A percentile compares a stretch with the other conserved stretches of the same genome.
These are phyloP conservation scores for Ichneumoninae sp. DNA, from an alignment of 2,888 invertebrate genomes.

Conservation along the genomic window DNA sequence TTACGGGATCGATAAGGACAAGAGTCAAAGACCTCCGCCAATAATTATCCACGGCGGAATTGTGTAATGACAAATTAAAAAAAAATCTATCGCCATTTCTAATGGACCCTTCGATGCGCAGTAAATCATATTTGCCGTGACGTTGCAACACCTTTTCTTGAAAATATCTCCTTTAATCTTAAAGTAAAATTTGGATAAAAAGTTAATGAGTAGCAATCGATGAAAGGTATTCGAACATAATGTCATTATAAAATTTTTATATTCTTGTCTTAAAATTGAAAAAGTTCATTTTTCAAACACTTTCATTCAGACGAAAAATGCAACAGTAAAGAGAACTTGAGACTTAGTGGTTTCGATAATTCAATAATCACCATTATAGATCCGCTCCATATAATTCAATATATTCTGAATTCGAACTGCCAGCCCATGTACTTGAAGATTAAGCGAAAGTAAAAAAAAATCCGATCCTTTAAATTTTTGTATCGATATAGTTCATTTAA, in stretches of 20 bases:
- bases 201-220: background rate
- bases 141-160: background rate
- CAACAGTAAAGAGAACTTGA: background rate
- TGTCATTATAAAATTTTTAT: background rate
- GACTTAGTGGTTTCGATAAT: background rate
- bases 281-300: background rate
- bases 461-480: background rate
- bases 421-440: background rate
- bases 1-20: conserved; percentile 59
- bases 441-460: background rate
- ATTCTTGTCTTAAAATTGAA: background rate
- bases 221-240: background rate
- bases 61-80: background rate
- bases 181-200: background rate
- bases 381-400: background rate
- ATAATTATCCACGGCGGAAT: conserved; percentile 8
- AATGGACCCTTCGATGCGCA: background rate
- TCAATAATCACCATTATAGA: background rate
- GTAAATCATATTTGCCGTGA: background rate
- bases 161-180: background rate
- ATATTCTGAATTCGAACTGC: background rate
- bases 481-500: background rate
- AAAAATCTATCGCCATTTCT: background rate
- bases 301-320: background rate
- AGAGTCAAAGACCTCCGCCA: conserved; percentile 22